phyloP scores from a whole-genome alignment of 2,113 vertebrate species.

The Phycodurus eques region DNA sequence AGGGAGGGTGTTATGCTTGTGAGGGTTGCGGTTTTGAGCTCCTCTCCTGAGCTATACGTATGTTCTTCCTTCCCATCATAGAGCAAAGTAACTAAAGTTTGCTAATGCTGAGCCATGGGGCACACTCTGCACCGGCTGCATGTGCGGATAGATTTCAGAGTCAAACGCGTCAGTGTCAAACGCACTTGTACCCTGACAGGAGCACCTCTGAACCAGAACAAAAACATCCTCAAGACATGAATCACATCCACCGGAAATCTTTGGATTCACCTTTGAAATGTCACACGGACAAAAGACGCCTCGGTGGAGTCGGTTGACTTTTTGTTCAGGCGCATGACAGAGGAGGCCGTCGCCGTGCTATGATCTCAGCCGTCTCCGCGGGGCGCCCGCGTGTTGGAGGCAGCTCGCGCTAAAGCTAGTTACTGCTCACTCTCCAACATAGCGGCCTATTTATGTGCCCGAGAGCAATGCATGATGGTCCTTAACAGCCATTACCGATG shows the following conservation, averaged over 20 bases:
- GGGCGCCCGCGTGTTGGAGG: slow-evolving; percentile 55
- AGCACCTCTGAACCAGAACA: slow-evolving; percentile 28
- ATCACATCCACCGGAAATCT: slow-evolving; percentile 26
- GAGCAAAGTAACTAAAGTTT: slow-evolving; percentile 44
- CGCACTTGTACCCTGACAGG: slow-evolving; percentile 26
- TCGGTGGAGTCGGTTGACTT: slow-evolving; percentile 37
- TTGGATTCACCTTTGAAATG: slow-evolving; percentile 50
- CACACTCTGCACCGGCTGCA: slow-evolving; percentile 34
- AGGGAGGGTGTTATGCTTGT: slow-evolving; percentile 58
- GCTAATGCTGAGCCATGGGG: slow-evolving; percentile 56
- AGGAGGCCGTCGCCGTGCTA: slow-evolving; percentile 34
- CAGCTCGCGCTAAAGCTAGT: slow-evolving; percentile 62
- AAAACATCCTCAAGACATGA: slow-evolving; percentile 45
- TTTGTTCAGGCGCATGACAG: slow-evolving; percentile 30
- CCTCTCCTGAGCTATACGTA: slow-evolving; percentile 30
- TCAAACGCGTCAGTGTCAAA: slow-evolving; percentile 46
- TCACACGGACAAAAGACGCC: slow-evolving; percentile 41
- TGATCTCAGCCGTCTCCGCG: slow-evolving; percentile 48
- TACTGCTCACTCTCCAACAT: slow-evolving; percentile 67
- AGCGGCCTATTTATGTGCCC: slow-evolving; percentile 66
- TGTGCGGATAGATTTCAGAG: slow-evolving; percentile 54
- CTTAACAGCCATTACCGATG: slow-evolving; percentile 51
- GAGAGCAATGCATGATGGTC: slow-evolving; percentile 64
- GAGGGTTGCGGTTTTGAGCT: slow-evolving; percentile 59
- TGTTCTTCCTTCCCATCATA: slow-evolving; percentile 35